Evolutionary conservation across 2,113 vertebrate genomes (phyloP).

Genomic region (Dicaeum eximium): DNA sequence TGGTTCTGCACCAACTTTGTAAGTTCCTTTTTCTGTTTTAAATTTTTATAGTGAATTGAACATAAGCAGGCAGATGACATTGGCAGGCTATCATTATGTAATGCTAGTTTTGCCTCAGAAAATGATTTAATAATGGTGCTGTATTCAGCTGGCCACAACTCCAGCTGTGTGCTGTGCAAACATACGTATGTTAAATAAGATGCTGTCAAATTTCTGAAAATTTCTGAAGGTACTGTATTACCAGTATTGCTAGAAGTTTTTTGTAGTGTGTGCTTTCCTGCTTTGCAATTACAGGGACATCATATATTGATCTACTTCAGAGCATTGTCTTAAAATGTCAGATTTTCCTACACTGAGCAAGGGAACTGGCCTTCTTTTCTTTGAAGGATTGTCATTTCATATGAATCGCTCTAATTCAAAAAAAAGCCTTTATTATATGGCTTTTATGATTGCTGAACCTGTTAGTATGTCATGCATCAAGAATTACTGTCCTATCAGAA

Average conservation of each 20-base stretch:
- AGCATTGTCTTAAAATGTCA: not conserved
- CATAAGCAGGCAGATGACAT: not conserved
- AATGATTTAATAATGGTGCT: not conserved
- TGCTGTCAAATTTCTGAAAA: not conserved
- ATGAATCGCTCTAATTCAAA: not conserved
- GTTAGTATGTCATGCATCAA: not conserved
- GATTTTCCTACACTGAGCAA: not conserved
- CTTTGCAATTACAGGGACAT: not conserved
- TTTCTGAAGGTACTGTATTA: not conserved
- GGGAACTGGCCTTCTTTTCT: not conserved
- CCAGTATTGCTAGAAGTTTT: not conserved
- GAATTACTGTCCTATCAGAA: not conserved
- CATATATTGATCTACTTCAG: not conserved
- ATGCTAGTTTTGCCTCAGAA: not conserved
- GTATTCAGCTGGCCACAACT: not conserved
- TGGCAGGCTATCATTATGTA: not conserved
- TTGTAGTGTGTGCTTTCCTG: not conserved
- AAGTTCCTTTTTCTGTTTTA: slow-evolving; percentile 60
- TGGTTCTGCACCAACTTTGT: slow-evolving; percentile 86
- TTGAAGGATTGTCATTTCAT: not conserved
- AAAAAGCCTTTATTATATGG: not conserved
- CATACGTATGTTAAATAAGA: no score
- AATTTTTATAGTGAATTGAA: not conserved
- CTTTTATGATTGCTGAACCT: not conserved
- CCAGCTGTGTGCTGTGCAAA: not conserved